These are phyloP conservation scores for Falco concolor DNA, from an alignment of 2,797 vertebrate genomes.

Conservation along the genomic window DNA sequence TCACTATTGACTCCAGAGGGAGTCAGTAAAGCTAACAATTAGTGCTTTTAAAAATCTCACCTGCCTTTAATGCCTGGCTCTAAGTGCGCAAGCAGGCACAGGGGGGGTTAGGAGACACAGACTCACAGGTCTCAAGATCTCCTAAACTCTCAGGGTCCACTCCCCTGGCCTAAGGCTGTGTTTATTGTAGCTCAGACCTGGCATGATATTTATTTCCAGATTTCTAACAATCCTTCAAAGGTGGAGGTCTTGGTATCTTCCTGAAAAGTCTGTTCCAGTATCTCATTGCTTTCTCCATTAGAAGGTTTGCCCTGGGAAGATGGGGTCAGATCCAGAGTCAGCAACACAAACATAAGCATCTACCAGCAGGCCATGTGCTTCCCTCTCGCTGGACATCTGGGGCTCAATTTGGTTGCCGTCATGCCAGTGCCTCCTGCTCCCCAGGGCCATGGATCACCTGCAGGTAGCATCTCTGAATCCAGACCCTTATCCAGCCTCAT, in stretches of 20 bases:
- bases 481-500: not conserved
- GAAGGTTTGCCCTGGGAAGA: not conserved
- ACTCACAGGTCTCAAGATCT: not conserved
- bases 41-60: conserved; percentile 65
- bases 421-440: not conserved
- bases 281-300: not conserved
- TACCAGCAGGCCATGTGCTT: not conserved
- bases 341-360: not conserved
- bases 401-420: not conserved
- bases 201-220: not conserved
- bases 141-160: not conserved
- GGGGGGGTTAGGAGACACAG: not conserved
- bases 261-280: not conserved
- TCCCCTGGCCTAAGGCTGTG: not conserved
- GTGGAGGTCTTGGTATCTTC: not conserved
- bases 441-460: not conserved
- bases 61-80: conserved; percentile 20
- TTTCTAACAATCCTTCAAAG: not conserved
- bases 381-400: not conserved
- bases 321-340: not conserved
- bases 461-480: not conserved
- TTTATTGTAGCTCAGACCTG: not conserved
- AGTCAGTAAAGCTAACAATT: conserved; percentile 49
- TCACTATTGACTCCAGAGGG: conserved; percentile 44
- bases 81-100: not conserved